Base-by-base conservation (phyloP, 2,888 invertebrate species). In the Carpatolechia fugitivella region DNA sequence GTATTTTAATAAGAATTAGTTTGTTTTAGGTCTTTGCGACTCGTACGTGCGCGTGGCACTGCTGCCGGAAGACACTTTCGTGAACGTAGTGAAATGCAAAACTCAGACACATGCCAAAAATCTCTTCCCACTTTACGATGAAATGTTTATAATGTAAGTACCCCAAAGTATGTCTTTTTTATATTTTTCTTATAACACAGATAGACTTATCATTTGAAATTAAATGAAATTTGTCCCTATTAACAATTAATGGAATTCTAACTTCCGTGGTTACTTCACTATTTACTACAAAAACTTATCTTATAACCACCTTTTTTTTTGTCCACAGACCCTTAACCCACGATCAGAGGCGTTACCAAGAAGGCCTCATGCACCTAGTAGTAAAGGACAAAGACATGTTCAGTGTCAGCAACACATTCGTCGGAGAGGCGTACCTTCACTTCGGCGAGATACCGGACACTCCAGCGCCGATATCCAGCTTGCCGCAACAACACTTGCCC, bases 311-410 rank as follows among this genome's bases (percentile, higher is more conserved):
- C n/a, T n/a, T n/a, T 13, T 29, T 13, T 44, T n/a, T 6, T 14
- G 24, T 8, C 61, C 40, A 1, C 71, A 96, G 96, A 70, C 91
- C 92, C 47, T 82, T 98, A 38, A 92, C 92, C 3, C 79, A 92
- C n/a, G 95, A 95, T 54, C 96, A 97, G 78, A 93, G 93, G 53
- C 86, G 87, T 35, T 70, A 91, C 6, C 74, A 92, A 35, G 93
- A 96, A 64, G 97, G 94, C 0, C 85, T 98, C 62, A 81, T 99
- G 55, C 92, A 96, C 62, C 96, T 99, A 74, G 95, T 97, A 62
- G 92, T 99, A 11, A 99, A 99, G 90, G 99, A 99, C 85, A 97
- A 98, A 81, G 99, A 99, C 83, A 94, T 98, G 82, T 93, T 98
- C 81, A 95, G 97, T 52, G 93, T 97, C 78, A 93, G 94, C 68